Base-by-base conservation (phyloP, 2,888 invertebrate genomes). In the Aethes cnicana region DNA sequence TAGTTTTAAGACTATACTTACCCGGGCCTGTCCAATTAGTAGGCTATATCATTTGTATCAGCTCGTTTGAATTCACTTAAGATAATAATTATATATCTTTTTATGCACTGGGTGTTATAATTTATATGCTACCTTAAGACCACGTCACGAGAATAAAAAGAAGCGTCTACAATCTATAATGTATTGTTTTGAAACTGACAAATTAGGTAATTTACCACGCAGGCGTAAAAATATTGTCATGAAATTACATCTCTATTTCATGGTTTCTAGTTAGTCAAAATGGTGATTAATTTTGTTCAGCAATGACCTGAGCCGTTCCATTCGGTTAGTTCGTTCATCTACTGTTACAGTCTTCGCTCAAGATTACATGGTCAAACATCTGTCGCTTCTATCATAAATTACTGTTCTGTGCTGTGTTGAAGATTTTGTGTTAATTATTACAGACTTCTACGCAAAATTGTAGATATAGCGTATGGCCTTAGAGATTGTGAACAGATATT, bases 401-500 rank as follows among this genome's bases (percentile, higher is more conserved):
- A 11, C 9, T 12, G n/a, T 6, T 39, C 14, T 6, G 9, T 16
- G 82, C 83, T 84, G 73, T 82, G 71, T 78, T 78, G 66, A 74
- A 77, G 58, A 69, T 84, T 84, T 84, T 86, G 84, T 86, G 84
- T 85, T 81, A 64, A 66, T 64, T 55, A 66, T 61, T 48, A 55
- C 55, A 57, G 46, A 58, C 62, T 57, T 43, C 21, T 76, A 84
- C 85, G 86, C 85, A 82, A 80, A 82, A 79, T 84, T 84, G 80
- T 84, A 86, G 83, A 85, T 85, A 84, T 81, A 84, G 85, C 85
- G 69, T 72, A 77, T 77, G 81, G 85, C 85, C 86, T 86, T 87
- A 87, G 87, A 68, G 64, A 68, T 74, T 66, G 77, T 84, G 84
- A 81, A 76, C 77, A 75, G 72, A 74, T 74, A 76, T 81, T 75